Conservation (phyloP, 1,140 invertebrate genomes). For the Tetramorium simillimum region DNA sequence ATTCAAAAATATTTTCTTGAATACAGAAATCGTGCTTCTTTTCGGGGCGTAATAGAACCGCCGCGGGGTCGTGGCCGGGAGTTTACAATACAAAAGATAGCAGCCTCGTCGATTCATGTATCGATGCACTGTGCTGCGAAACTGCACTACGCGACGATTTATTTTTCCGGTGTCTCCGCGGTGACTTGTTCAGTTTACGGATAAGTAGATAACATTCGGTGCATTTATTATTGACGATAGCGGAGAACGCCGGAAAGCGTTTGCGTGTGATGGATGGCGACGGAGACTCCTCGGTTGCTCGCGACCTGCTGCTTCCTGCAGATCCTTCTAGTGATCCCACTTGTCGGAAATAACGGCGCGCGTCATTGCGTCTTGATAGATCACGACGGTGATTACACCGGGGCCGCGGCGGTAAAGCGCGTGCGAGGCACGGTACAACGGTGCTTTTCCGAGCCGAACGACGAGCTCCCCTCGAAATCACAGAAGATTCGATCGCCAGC, state of each 20-base stretch:
- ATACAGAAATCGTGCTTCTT: background rate
- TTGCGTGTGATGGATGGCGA: conserved; percentile 13
- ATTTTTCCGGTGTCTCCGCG: background rate
- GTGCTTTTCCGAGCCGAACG: background rate
- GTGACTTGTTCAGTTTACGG: background rate
- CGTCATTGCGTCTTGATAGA: background rate
- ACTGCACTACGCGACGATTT: background rate
- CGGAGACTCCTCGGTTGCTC: background rate
- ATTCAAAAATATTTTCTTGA: background rate
- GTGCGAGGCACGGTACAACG: conserved; percentile 9
- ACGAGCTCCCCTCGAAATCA: conserved; percentile 24
- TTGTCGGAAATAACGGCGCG: background rate
- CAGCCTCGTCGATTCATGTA: background rate
- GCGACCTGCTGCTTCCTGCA: background rate
- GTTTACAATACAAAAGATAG: conserved; percentile 20
- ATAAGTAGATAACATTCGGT: background rate
- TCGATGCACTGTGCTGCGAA: conserved; percentile 7
- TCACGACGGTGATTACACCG: background rate
- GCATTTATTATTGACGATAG: background rate
- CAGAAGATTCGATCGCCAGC: conserved; percentile 33
- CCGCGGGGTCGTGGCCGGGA: background rate
- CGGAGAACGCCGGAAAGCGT: background rate
- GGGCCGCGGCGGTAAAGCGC: background rate
- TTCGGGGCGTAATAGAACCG: background rate
- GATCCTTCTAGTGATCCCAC: background rate